Evolutionary conservation across 2,113 vertebrate species (phyloP), one percentile per base, ranked within the genome.

Genomic region (Pelusios castaneus): DNA sequence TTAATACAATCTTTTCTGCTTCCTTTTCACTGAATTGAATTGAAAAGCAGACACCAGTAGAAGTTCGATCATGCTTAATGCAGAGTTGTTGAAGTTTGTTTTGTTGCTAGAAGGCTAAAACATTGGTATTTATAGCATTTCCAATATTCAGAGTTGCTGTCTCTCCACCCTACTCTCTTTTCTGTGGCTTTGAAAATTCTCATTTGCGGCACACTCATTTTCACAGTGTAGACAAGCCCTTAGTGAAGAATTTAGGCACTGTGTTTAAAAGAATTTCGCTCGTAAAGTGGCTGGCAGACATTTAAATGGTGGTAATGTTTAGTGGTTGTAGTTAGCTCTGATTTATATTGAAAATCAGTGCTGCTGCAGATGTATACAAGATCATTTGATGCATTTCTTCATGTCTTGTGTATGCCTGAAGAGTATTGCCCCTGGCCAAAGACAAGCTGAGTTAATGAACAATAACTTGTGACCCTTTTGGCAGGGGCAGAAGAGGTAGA

Each of bases 41-140:
- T 0, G 78, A 54, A 41, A 52, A 43, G 22, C 55, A 93, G 89
- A 73, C 84, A 85, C 86, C 56, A 49, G 5, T 85, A 70, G 78
- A 76, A 93, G 89, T 83, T 87, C 78, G 81, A 82, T 88, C 82
- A 63, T 70, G 82, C 56, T 73, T 89, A 79, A 94, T 41, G 56
- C 77, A 93, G 89, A 89, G 80, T 92, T 95, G 95, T 93, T 92
- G 93, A 96, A 96, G 96, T 97, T 96, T 93, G 82, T 84, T 95
- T 92, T 91, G 60, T 93, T 96, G 88, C 91, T 96, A n/a, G n/a
- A n/a, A n/a, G n/a, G n/a, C n/a, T n/a, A n/a, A n/a, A n/a, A n/a
- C n/a, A n/a, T n/a, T n/a, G n/a, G n/a, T n/a, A n/a, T n/a, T n/a
- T n/a, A n/a, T n/a, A n/a, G 92, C 89, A 90, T 96, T 92, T 84